A percentile compares a stretch with the other conserved stretches of the same genome.
phyloP scores from a whole-genome alignment of 2,888 invertebrate genomes.

The Netelia fuscicornis region DNA sequence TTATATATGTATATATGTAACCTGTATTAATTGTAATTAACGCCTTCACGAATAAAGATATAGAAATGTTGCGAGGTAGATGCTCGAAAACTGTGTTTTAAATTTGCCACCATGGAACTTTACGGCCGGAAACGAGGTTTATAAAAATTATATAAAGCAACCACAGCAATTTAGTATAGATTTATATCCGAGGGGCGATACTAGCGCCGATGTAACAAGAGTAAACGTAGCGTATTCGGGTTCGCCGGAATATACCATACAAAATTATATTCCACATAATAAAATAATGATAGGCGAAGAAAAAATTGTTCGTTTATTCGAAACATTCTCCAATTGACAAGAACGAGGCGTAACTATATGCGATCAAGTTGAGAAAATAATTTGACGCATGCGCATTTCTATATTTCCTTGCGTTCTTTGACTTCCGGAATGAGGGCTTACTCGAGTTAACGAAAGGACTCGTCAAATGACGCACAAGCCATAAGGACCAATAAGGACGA shows the following conservation, averaged over 20 bases:
- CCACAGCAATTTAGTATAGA: not conserved
- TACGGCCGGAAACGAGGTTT: not conserved
- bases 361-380: not conserved
- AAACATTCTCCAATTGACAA: slow-evolving; percentile 9
- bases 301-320: not conserved
- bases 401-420: not conserved
- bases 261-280: not conserved
- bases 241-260: not conserved
- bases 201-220: slow-evolving; percentile 4
- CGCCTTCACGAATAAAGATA: too few species aligned
- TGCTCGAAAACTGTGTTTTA: not conserved
- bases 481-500: slow-evolving; percentile 54
- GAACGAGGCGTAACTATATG: not conserved
- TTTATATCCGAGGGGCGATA: slow-evolving; percentile 1
- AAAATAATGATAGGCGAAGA: not conserved
- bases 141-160: not conserved
- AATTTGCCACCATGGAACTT: slow-evolving; percentile 12
- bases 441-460: slow-evolving; percentile 73
- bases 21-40: too few species aligned
- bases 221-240: not conserved
- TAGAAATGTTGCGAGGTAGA: too few species aligned
- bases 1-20: too few species aligned
- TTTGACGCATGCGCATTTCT: slow-evolving; percentile 61
- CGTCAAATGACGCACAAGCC: slow-evolving; percentile 39
- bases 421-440: slow-evolving; percentile 74